Evolutionary conservation across 2,113 vertebrate genomes (phyloP).

Genomic region (Cavia aperea): DNA sequence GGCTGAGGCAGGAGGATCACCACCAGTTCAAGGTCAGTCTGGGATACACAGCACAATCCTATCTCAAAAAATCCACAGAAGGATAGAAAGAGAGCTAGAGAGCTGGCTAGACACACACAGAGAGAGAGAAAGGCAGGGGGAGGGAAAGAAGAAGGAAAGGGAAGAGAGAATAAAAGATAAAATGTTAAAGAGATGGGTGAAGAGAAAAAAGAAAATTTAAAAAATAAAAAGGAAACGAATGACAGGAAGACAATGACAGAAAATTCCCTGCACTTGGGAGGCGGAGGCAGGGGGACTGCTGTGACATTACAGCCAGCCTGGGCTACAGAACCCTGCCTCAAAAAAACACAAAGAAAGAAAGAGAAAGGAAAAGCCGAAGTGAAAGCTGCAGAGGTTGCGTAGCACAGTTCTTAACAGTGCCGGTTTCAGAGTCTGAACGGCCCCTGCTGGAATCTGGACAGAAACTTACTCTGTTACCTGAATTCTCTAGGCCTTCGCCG

Average conservation of each 20-base stretch:
- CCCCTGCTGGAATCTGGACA: neutral
- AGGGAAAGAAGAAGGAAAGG: no score
- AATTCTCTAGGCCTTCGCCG: neutral
- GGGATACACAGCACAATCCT: neutral
- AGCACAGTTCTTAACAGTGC: neutral
- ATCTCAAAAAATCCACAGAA: neutral
- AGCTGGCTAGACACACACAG: no score
- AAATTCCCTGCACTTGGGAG: no score
- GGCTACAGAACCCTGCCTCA: neutral
- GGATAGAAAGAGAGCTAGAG: no score
- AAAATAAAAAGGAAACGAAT: neutral
- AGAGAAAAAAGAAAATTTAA: neutral
- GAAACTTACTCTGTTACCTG: neutral
- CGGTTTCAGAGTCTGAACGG: neutral
- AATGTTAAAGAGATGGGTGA: no score
- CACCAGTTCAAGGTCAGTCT: neutral
- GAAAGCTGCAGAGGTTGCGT: neutral
- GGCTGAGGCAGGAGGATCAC: neutral
- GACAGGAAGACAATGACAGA: no score
- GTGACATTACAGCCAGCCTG: neutral
- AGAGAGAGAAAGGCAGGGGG: no score
- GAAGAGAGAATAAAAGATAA: no score
- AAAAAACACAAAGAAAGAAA: neutral
- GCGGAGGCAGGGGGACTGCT: no score
- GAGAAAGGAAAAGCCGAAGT: neutral